Percentiles rank a stretch among this genome's conserved stretches.
These are phyloP conservation scores for Myanophis thanlyinensis DNA, from an alignment of 2,113 vertebrate species.

Conservation along the genomic window DNA sequence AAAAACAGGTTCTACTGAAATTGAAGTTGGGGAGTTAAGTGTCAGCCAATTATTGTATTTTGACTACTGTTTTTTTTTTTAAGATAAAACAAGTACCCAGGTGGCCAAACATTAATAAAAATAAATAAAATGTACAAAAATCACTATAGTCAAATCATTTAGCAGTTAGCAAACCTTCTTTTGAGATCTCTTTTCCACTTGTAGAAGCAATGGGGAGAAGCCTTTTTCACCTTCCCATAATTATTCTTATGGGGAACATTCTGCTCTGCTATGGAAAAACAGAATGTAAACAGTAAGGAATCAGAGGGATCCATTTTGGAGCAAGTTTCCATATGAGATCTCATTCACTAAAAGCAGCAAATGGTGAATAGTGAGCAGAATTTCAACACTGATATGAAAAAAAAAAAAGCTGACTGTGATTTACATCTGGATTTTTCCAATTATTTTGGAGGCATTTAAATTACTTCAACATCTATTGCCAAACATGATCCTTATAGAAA, in stretches of 20 bases:
- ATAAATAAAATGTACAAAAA: neutral
- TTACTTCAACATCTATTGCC: neutral
- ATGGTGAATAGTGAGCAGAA: neutral
- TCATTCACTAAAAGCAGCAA: neutral
- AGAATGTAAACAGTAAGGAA: neutral
- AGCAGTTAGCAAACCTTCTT: neutral
- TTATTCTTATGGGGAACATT: neutral
- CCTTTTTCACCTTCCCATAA: neutral
- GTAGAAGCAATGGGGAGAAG: neutral
- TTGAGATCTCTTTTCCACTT: neutral
- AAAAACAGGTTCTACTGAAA: constrained; percentile 18
- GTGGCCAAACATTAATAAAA: neutral
- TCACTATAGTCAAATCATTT: neutral
- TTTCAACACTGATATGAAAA: neutral
- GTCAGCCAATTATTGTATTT: neutral
- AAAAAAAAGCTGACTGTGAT: neutral
- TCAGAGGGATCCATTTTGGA: neutral
- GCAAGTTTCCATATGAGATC: neutral
- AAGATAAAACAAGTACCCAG: neutral
- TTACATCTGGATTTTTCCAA: neutral
- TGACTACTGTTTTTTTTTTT: neutral
- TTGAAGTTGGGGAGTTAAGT: neutral
- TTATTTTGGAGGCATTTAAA: neutral
- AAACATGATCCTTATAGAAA: neutral
- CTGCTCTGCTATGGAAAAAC: neutral